Evolutionary conservation across 1,140 invertebrate genomes (phyloP).

Genomic region (Pemphigus obesinymphae): DNA sequence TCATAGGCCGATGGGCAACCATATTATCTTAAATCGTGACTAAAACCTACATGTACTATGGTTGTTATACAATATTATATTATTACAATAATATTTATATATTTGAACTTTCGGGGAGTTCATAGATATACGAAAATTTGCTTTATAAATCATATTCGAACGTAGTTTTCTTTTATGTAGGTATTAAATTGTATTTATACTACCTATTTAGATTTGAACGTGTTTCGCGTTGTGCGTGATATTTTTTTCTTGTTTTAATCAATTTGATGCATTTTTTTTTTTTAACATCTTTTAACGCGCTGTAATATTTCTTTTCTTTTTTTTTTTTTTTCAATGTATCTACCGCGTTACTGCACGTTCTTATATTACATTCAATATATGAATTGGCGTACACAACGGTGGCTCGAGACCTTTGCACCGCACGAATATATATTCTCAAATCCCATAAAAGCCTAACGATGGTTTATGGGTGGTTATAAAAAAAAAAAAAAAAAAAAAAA

Average conservation of each 20-base stretch:
- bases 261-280: slow-evolving; percentile 2
- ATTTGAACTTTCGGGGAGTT: no score
- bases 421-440: not conserved
- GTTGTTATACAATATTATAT: no score
- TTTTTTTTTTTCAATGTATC: not conserved
- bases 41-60: no score
- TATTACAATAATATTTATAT: no score
- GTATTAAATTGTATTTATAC: no score
- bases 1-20: no score
- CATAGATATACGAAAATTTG: no score
- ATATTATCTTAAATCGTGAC: no score
- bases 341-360: not conserved
- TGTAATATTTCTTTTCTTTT: not conserved
- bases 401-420: not conserved
- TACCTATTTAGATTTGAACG: not conserved
- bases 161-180: no score
- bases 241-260: not conserved
- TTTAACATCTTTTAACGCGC: no score
- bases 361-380: not conserved
- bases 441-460: slow-evolving; percentile 2
- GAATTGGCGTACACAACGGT: not conserved
- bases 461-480: not conserved
- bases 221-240: not conserved
- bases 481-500: not conserved
- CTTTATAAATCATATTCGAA: no score